A percentile compares a stretch with the other conserved stretches of the same genome.
Conservation (phyloP, 2,113 vertebrate species). For the Saccopteryx leptura region DNA sequence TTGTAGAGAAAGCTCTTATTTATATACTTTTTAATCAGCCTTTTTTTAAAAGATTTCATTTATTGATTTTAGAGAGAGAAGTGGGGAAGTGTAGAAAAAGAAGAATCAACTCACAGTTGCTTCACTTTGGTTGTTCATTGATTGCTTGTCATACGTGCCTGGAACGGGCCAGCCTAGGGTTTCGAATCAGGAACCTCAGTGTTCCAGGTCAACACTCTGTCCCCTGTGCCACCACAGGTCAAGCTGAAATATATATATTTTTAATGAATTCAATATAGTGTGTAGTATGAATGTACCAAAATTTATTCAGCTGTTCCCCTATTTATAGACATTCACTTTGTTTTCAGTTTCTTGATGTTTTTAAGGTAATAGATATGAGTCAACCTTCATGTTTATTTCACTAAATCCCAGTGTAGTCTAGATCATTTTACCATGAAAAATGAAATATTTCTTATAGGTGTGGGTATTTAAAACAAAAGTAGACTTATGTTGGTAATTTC, state of each 20-base stretch:
- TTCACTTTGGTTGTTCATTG: too few species aligned
- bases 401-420: not conserved
- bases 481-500: not conserved
- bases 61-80: too few species aligned
- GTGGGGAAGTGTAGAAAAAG: too few species aligned
- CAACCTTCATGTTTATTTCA: slow-evolving; percentile 26
- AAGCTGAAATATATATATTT: not conserved
- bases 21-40: not conserved
- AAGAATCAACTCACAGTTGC: too few species aligned
- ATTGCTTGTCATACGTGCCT: too few species aligned
- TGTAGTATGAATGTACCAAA: not conserved
- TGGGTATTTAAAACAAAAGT: not conserved
- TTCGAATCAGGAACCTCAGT: too few species aligned
- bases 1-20: not conserved
- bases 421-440: not conserved
- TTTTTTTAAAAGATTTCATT: too few species aligned
- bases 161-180: too few species aligned
- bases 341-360: not conserved
- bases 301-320: not conserved
- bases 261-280: not conserved
- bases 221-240: too few species aligned
- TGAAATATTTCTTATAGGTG: not conserved
- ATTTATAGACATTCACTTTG: not conserved
- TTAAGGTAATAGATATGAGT: not conserved
- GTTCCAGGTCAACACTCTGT: too few species aligned